phyloP scores from a whole-genome alignment of 2,888 invertebrate species.

The Petrolisthes cinctipes region DNA sequence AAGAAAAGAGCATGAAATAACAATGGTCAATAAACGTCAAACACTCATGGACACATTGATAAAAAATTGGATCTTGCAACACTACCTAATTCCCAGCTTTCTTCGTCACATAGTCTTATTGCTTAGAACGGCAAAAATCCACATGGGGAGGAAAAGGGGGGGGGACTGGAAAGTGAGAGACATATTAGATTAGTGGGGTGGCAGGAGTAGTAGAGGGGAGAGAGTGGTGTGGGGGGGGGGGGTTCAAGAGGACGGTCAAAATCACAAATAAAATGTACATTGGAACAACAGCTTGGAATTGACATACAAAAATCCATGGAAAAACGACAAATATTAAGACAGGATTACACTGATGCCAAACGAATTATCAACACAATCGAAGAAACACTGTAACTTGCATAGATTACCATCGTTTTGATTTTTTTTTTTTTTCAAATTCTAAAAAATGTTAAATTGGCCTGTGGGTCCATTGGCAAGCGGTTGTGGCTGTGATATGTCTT shows the following conservation, averaged over 20 bases:
- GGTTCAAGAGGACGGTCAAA: neutral
- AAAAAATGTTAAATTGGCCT: slow-evolving; percentile 42
- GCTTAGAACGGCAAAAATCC: slow-evolving; percentile 43
- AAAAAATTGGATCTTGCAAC: slow-evolving; percentile 14
- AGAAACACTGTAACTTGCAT: slow-evolving; percentile 54
- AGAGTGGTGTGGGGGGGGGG: neutral
- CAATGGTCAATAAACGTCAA: neutral
- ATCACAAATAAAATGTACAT: slow-evolving; percentile 10
- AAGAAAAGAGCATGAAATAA: neutral
- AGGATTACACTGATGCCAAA: slow-evolving; percentile 44
- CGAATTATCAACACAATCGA: neutral
- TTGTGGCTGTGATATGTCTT: slow-evolving; percentile 44
- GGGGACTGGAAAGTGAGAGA: slow-evolving; percentile 9
- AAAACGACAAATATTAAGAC: slow-evolving; percentile 42
- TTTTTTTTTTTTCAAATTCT: slow-evolving; percentile 32
- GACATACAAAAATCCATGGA: neutral
- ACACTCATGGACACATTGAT: neutral
- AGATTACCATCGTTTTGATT: slow-evolving; percentile 58
- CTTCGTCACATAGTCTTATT: slow-evolving; percentile 45
- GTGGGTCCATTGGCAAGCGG: slow-evolving; percentile 47
- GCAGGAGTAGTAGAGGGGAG: too few species aligned
- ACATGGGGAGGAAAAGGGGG: slow-evolving; percentile 16
- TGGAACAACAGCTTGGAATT: slow-evolving; percentile 13
- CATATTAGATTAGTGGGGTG: neutral
- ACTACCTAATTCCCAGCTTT: slow-evolving; percentile 43